Evolutionary conservation across 2,113 vertebrate genomes (phyloP), one percentile per base, ranked within the genome.

Genomic region (Microcebus ravelobensis): DNA sequence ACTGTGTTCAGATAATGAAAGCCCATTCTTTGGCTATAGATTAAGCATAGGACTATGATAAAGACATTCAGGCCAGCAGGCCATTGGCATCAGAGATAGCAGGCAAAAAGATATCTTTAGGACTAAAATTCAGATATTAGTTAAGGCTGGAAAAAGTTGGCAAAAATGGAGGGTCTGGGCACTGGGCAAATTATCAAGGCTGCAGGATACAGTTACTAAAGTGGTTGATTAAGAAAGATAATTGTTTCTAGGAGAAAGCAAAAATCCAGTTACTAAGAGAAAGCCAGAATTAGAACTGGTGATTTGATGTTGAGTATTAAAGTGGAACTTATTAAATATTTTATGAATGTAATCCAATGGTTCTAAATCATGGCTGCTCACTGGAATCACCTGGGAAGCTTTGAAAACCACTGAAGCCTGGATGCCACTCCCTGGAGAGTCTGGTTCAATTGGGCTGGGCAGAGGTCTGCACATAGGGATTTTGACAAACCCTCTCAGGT

Each of bases 271-370:
- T 77, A 83, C 39, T 31, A 94, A 76, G 59, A 92, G 55, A 87
- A 90, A 97, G 23, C 31, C 39, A 80, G 55, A 94, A 86, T 87
- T 80, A 80, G 12, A 90, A 94, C 39, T 90, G n/a, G 45, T 90
- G 85, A 74, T 42, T 87, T 95, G 50, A 83, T 55, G n/a, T 63
- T 86, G 34, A 83, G 9, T 36, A 81, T 89, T 87, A 80, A 92
- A 88, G 25, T 74, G 52, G 14, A 95, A 86, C 20, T 27, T 94
- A 74, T 68, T 87, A 65, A 95, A 92, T 63, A 79, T 42, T 70
- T 94, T 61, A 85, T 86, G 61, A 67, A 9, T 73, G 70, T 27
- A 91, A 61, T 18, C 20, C 3, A 94, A 8, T 67, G 11, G 3
- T 94, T 90, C 80, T 81, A 21, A 34, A 77, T 87, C 39, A 67